Conservation (phyloP, 2,797 vertebrate species). For the Xenops minutus region DNA sequence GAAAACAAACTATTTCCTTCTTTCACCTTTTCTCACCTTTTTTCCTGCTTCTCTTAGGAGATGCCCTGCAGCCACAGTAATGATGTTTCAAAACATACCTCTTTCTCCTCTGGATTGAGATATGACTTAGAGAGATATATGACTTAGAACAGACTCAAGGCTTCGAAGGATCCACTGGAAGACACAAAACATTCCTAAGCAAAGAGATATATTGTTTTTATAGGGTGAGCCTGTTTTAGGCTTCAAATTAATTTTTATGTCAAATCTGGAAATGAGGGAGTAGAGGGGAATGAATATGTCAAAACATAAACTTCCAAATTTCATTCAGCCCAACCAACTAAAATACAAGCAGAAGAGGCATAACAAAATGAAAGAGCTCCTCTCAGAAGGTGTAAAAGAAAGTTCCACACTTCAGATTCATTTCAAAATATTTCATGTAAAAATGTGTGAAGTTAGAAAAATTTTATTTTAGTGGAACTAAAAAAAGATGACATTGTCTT, state of each 20-base stretch:
- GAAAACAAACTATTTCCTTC: neutral
- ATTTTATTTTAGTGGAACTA: neutral
- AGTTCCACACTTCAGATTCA: neutral
- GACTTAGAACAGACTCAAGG: neutral
- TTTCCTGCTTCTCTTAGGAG: neutral
- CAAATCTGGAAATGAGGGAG: neutral
- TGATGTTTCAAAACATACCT: neutral
- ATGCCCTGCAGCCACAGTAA: neutral
- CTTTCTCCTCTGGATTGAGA: neutral
- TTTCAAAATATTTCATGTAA: neutral
- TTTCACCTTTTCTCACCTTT: neutral
- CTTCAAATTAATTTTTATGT: neutral
- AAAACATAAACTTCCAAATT: neutral
- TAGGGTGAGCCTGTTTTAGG: neutral
- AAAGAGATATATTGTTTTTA: neutral
- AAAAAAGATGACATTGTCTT: neutral
- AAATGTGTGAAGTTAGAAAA: neutral
- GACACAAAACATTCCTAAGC: neutral
- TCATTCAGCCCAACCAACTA: neutral
- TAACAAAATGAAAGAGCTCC: neutral
- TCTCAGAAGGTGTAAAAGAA: neutral
- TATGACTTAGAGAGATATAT: too few relatives aligned
- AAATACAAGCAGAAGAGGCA: neutral
- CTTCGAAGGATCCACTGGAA: neutral
- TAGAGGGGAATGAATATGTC: neutral